Evolutionary conservation across 1,140 invertebrate genomes (phyloP).

Genomic region (Drosophila lini): DNA sequence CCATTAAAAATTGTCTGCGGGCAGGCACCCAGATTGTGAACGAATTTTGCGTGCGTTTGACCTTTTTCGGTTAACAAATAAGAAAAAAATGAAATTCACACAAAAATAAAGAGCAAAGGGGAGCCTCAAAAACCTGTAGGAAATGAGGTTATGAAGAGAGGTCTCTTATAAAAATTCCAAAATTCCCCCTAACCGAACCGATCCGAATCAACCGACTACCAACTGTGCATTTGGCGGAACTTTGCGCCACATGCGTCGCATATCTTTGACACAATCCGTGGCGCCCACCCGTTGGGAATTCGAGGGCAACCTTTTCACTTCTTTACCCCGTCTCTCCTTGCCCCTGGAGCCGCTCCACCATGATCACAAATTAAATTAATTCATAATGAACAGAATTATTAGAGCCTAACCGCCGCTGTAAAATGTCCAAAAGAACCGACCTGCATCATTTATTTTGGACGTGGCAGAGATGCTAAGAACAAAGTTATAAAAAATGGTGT

Average conservation of each 20-base stretch:
- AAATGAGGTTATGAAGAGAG: constrained; percentile 60
- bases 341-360: constrained; percentile 13
- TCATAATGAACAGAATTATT: constrained; percentile 81
- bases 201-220: constrained; percentile 59
- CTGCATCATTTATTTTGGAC: constrained; percentile 24
- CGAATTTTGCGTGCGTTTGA: constrained; percentile 77
- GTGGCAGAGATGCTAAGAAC: constrained; percentile 37
- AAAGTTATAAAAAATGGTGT: neutral
- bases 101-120: constrained; percentile 45
- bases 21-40: constrained; percentile 40
- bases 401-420: constrained; percentile 55
- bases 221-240: constrained; percentile 82
- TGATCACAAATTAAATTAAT: constrained; percentile 75
- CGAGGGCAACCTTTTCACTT: constrained; percentile 75
- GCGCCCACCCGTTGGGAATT: constrained; percentile 74
- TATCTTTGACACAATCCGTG: constrained; percentile 82
- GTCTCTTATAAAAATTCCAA: constrained; percentile 54
- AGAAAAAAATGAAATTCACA: constrained; percentile 53
- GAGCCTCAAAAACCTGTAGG: constrained; percentile 42
- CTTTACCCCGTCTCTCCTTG: neutral
- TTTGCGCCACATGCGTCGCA: constrained; percentile 79
- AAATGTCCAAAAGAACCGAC: constrained; percentile 15
- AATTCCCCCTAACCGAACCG: constrained; percentile 16
- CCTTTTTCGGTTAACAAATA: constrained; percentile 54
- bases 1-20: constrained; percentile 46